These are phyloP conservation scores for Thamnophis elegans DNA, from an alignment of 2,797 vertebrate genomes.

Conservation along the genomic window DNA sequence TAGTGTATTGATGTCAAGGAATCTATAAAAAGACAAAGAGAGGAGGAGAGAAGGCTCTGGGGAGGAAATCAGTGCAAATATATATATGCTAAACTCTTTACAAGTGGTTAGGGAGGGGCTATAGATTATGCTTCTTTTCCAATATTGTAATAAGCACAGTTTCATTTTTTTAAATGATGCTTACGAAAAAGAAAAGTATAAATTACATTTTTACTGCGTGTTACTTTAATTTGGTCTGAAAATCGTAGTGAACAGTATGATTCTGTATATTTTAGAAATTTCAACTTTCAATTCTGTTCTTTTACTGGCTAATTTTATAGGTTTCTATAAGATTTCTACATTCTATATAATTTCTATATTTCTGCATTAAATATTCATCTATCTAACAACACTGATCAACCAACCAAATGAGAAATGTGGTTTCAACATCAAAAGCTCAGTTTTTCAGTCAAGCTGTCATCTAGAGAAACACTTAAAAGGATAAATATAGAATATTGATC, in stretches of 20 bases:
- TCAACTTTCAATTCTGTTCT: rapidly evolving
- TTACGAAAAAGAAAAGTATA: background rate
- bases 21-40: background rate
- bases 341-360: no score
- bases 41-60: background rate
- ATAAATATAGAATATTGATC: background rate
- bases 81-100: background rate
- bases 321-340: background rate
- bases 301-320: background rate
- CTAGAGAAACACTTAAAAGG: background rate
- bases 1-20: slow-evolving; percentile 35
- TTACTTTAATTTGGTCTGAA: background rate
- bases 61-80: slow-evolving; percentile 26
- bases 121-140: background rate
- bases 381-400: background rate
- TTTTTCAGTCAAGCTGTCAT: background rate
- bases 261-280: rapidly evolving
- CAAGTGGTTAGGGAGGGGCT: background rate
- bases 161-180: background rate
- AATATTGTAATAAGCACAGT: background rate
- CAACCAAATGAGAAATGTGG: background rate
- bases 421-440: background rate
- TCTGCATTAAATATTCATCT: background rate
- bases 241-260: background rate
- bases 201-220: rapidly evolving